phyloP scores from a whole-genome alignment of 2,113 vertebrate genomes.

The Oenanthe melanoleuca region DNA sequence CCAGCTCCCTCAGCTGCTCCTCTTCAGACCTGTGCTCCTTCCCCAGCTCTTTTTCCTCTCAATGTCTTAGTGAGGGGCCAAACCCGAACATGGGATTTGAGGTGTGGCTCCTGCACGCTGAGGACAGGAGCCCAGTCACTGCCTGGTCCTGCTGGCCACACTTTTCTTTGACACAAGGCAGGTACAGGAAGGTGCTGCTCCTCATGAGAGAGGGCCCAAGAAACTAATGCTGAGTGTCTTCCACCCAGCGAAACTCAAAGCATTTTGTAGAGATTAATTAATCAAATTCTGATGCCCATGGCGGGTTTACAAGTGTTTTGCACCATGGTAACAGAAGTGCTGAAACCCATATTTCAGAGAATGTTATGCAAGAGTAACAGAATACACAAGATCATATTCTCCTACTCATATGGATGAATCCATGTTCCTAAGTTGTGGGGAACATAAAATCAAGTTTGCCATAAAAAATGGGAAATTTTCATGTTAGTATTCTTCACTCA shows the following conservation, averaged over 20 bases:
- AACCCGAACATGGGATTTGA: rapidly evolving
- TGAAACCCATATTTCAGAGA: conserved; percentile 1
- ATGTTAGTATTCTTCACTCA: background rate
- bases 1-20: background rate
- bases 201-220: background rate
- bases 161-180: no score
- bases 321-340: conserved; percentile 24
- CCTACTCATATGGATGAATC: background rate
- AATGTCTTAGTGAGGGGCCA: background rate
- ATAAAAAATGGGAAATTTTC: background rate
- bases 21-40: background rate
- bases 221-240: background rate
- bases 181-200: background rate
- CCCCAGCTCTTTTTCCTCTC: background rate
- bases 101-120: background rate
- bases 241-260: background rate
- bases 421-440: background rate
- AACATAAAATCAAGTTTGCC: background rate
- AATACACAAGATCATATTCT: background rate
- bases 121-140: background rate
- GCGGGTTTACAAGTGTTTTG: conserved; percentile 23
- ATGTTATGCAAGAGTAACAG: background rate
- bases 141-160: background rate
- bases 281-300: background rate
- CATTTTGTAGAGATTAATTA: background rate